Percentiles rank a stretch among this genome's conserved stretches.
Conservation (phyloP, 2,888 invertebrate genomes). For the Clistopyga incitator region DNA sequence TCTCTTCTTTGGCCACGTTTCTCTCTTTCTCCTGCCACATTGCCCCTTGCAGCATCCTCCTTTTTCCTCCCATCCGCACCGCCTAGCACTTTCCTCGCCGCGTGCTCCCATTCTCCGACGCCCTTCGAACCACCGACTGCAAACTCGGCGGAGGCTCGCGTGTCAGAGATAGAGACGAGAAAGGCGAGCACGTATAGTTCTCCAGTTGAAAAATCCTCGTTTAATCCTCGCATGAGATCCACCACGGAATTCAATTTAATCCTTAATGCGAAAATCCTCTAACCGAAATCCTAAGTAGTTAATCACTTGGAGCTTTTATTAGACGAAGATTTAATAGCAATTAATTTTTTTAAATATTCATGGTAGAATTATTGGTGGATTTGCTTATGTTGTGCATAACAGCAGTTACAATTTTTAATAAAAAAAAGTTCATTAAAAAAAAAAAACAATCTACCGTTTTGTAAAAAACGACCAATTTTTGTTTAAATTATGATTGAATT, state of each 20-base stretch:
- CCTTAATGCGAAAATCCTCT: slow-evolving; percentile 43
- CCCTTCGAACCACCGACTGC: slow-evolving; percentile 40
- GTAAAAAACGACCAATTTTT: no score
- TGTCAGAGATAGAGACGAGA: slow-evolving; percentile 37
- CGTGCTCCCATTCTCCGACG: slow-evolving; percentile 21
- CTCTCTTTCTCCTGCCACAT: slow-evolving; percentile 3
- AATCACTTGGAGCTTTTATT: slow-evolving; percentile 2
- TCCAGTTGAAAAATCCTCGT: slow-evolving; percentile 35
- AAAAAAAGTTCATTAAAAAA: no score
- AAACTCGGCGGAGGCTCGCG: slow-evolving; percentile 26
- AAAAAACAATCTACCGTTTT: no score
- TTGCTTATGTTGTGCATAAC: neutral
- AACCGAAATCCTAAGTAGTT: slow-evolving; percentile 29
- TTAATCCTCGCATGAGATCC: slow-evolving; percentile 44
- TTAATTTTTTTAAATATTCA: neutral
- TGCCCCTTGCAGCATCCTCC: slow-evolving; percentile 14
- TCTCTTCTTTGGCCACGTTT: slow-evolving; percentile 3
- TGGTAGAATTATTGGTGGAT: no score
- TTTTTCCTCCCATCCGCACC: slow-evolving; percentile 15
- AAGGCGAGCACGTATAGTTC: slow-evolving; percentile 19
- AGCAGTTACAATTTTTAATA: neutral
- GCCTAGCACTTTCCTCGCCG: slow-evolving; percentile 29
- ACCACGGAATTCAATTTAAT: slow-evolving; percentile 38
- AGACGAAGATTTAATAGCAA: neutral
- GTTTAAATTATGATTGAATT: neutral